Base-by-base conservation (phyloP, 2,888 invertebrate species). In the Cylindroiulus punctatus region DNA sequence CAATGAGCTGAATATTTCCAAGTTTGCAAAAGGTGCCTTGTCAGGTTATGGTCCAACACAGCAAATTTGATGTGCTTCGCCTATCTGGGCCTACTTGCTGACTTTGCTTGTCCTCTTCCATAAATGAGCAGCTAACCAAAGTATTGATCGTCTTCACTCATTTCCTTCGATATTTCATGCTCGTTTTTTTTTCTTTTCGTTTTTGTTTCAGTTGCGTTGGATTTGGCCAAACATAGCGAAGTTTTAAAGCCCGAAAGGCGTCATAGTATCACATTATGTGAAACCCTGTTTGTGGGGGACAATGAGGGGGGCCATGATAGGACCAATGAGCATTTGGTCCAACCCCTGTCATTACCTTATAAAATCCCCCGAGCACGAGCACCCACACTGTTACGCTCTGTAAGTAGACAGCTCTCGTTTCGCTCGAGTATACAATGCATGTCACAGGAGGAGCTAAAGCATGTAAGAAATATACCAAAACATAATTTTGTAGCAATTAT, bases 241-340 rank as follows among this genome's bases (percentile, higher is more conserved):
- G 44, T 57, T 22, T 84, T 84, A 65, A 87, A 81, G 85, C 88
- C 89, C 14, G 89, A 89, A 87, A 88, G 90, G 32, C 88, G 90
- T 47, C 90, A 90, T 88, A 90, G 90, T 85, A 90, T 90, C 86
- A 89, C 81, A 1, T 81, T 81, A 32, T 81, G 81, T 81, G 81
- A 81, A 81, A 32, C 81, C 89, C 87, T 44, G 44, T 10, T 32
- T 81, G 81, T 81, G 81, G 26, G 26, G 19, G 81, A 81, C 81
- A 81, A 81, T 81, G 81, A 81, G 26, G 32, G 81, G 32, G 1
- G 26, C 26, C 26, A 10, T 81, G 26, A 19, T 81, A 32, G 81
- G 26, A 81, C 81, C 44, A 44, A 44, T 44, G 44, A 44, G 44
- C 10, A 44, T 17, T 44, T 44, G 44, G 44, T 44, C 26, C 81